Evolutionary conservation across 2,888 invertebrate genomes (phyloP), one percentile per base, ranked within the genome.

Genomic region (Amphipoea oculea): DNA sequence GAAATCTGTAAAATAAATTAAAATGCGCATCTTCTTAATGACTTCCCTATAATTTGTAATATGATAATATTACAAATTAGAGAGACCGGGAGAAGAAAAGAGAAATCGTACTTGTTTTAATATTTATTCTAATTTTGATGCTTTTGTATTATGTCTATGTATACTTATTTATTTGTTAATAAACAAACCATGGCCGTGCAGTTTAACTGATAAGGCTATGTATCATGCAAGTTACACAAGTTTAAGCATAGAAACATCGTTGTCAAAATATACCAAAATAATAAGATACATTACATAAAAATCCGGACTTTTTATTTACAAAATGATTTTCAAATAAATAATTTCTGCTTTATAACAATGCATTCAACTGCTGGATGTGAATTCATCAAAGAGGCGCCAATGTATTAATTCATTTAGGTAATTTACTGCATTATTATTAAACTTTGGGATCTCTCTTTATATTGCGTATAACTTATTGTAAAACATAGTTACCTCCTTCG

Each of bases 401-500:
- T 69, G 40, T 36, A 1, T 62, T 29, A 20, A n/a, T 36, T n/a
- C 0, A 12, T 29, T 40, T 40, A 57, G 0, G 7, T 42, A 20
- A 54, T 51, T 36, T 0, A 63, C 7, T 82, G 14, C 0, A 54
- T 73, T 14, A 20, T 17, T 20, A 12, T 45, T 7, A 20, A 20
- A 45, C 14, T 29, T 48, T 54, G 3, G 17, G 4, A 23, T 17
- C 3, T 83, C 40, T 40, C 20, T 36, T 54, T 36, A 17, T 29
- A 57, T 36, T 48, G 1, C 12, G 48, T 42, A 63, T 45, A 54
- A 63, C 20, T 42, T 42, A 42, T 48, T 66, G n/a, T 54, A 45
- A 42, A 14, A 14, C 0, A 70, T 80, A 67, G 66, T 90, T 92
- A 96, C 97, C 95, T 92, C 94, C 95, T 82, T 93, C 91, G 42